Evolutionary conservation across 2,797 vertebrate species (phyloP).

Genomic region (Mus caroli): DNA sequence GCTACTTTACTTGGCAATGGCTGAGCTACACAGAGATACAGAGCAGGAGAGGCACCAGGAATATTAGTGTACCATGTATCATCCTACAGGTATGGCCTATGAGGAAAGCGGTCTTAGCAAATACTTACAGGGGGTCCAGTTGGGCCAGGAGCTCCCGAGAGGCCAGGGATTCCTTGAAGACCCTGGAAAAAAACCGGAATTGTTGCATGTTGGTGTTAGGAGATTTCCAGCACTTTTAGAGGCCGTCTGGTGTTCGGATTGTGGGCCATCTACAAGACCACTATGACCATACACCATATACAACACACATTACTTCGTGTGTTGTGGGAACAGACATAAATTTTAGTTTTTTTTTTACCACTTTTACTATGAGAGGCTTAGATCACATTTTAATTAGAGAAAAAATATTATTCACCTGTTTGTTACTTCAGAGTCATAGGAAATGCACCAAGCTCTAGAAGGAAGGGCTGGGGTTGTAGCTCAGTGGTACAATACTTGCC

Average conservation of each 20-base stretch:
- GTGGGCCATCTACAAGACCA: too few species aligned
- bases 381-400: slow-evolving; percentile 15
- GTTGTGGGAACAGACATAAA: background rate
- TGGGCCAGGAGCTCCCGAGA: slow-evolving; percentile 92
- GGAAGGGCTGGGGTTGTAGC: background rate
- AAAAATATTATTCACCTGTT: background rate
- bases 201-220: background rate
- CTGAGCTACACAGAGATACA: background rate
- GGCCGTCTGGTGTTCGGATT: background rate
- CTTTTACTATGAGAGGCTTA: background rate
- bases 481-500: background rate
- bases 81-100: background rate
- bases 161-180: slow-evolving; percentile 92
- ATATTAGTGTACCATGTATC: background rate
- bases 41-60: background rate
- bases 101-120: background rate
- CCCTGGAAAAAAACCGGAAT: slow-evolving; percentile 89
- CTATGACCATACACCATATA: background rate
- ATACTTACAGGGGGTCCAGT: slow-evolving; percentile 93
- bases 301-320: background rate
- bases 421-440: background rate
- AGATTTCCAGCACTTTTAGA: slow-evolving; percentile 12
- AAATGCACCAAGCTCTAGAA: background rate
- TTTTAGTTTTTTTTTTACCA: background rate
- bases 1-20: background rate